A percentile compares a stretch with the other conserved stretches of the same genome.
Evolutionary conservation across 92 coral and sea anemone genomes (phyloP).

Genomic region (Porites evermanni): DNA sequence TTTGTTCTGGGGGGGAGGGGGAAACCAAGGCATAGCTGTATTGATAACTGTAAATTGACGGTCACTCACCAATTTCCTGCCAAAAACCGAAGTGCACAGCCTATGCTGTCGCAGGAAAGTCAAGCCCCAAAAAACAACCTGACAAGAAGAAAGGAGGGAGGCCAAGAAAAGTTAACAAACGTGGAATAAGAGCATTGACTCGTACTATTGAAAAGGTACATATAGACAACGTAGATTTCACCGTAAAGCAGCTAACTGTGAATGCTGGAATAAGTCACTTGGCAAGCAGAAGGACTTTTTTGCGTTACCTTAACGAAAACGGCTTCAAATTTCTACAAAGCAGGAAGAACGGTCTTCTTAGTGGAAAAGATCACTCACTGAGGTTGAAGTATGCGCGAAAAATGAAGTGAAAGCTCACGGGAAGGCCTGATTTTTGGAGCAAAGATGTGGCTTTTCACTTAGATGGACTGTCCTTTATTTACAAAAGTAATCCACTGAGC

Average conservation of each 20-base stretch:
- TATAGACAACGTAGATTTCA: constrained; percentile 36
- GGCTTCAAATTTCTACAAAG: constrained; percentile 12
- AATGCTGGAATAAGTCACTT: constrained; percentile 30
- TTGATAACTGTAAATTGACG: too few species aligned
- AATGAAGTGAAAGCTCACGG: constrained; percentile 17
- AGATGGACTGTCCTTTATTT: background rate
- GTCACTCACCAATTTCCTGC: too few species aligned
- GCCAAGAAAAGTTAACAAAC: constrained; percentile 25
- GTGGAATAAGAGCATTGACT: constrained; percentile 1
- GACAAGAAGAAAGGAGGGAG: background rate
- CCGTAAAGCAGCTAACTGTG: constrained; percentile 34
- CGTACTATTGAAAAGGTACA: background rate
- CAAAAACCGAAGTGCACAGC: too few species aligned
- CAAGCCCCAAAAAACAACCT: too few species aligned
- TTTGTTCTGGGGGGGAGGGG: too few species aligned
- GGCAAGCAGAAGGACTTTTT: constrained; percentile 39
- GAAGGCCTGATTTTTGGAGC: constrained; percentile 45
- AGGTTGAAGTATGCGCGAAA: constrained; percentile 26
- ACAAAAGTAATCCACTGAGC: constrained; percentile 47
- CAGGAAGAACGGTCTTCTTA: constrained; percentile 40
- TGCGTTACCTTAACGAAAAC: constrained; percentile 26
- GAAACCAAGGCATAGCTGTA: too few species aligned
- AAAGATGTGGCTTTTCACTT: constrained; percentile 43
- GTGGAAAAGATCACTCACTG: background rate
- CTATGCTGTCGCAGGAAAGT: too few species aligned